A percentile compares a stretch with the other conserved stretches of the same genome.
Evolutionary conservation across 2,797 vertebrate species (phyloP).

Genomic region (Chloroceryle amazona): DNA sequence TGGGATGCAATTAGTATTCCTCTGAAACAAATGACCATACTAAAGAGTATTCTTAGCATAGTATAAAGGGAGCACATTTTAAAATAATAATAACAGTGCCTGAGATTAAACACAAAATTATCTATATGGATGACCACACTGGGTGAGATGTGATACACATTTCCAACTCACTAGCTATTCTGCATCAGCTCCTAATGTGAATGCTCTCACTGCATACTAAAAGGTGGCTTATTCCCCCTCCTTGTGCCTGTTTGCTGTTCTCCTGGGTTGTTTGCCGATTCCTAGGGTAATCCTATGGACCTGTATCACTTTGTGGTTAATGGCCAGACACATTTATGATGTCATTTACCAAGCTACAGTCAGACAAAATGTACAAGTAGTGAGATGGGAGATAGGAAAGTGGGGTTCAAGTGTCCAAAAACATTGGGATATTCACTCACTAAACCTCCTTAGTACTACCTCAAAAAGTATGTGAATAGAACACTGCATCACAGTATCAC

Average conservation of each 20-base stretch:
- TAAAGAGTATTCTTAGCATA: not conserved
- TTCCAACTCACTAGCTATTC: not conserved
- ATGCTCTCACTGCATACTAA: not conserved
- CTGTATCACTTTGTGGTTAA: not conserved
- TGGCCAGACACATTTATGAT: not conserved
- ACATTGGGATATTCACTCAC: not conserved
- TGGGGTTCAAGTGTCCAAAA: not conserved
- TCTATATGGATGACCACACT: not conserved
- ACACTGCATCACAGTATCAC: not conserved
- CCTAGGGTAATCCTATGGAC: not conserved
- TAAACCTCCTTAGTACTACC: not conserved
- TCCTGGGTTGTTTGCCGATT: no score
- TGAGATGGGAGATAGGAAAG: not conserved
- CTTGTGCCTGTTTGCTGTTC: not conserved
- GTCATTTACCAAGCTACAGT: not conserved
- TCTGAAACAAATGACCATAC: not conserved
- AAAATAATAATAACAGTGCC: not conserved
- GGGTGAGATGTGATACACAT: not conserved
- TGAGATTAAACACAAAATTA: conserved; percentile 5
- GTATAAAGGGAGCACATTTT: not conserved
- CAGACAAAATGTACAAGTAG: not conserved
- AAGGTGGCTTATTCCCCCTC: not conserved
- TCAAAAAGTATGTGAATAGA: not conserved
- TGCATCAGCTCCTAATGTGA: not conserved
- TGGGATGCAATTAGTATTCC: not conserved